Evolutionary conservation across 2,888 invertebrate species (phyloP).

Genomic region (Zaprionus lineosus): DNA sequence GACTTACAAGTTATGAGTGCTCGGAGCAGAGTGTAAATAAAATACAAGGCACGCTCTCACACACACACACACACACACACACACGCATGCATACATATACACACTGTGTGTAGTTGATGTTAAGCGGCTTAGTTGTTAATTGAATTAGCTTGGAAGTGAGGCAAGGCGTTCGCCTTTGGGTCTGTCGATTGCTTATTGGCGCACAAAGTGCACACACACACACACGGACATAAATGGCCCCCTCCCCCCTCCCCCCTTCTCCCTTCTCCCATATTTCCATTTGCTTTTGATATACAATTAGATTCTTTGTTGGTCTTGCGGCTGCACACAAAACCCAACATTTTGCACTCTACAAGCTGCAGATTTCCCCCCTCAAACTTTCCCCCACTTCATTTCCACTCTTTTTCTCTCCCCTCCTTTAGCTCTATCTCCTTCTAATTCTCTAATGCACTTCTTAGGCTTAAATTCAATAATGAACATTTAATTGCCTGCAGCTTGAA

Average conservation of each 20-base stretch:
- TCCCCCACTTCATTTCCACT: too few relatives aligned
- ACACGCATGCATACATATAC: background rate
- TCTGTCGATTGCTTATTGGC: constrained; percentile 53
- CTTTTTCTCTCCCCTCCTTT: background rate
- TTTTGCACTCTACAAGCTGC: constrained; percentile 31
- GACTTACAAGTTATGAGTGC: constrained; percentile 55
- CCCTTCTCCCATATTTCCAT: constrained; percentile 61
- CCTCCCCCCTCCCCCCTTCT: too few relatives aligned
- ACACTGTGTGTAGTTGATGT: constrained; percentile 51
- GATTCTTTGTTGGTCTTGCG: constrained; percentile 59
- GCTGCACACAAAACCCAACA: constrained; percentile 42
- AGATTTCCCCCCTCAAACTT: constrained; percentile 21
- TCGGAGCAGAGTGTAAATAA: too few relatives aligned
- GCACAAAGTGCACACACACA: constrained; percentile 51
- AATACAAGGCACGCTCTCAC: too few relatives aligned
- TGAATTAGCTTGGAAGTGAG: constrained; percentile 74
- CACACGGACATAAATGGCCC: constrained; percentile 4
- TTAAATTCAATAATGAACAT: constrained; percentile 65
- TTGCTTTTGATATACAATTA: constrained; percentile 74
- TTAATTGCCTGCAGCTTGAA: constrained; percentile 76
- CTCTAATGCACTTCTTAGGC: constrained; percentile 35
- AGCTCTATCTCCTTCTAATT: constrained; percentile 18
- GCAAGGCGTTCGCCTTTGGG: constrained; percentile 47
- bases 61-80: constrained; percentile 7
- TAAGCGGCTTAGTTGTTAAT: constrained; percentile 76